Evolutionary conservation across 2,113 vertebrate species (phyloP), one percentile per base, ranked within the genome.

Genomic region (Corythornis madagascariensis): DNA sequence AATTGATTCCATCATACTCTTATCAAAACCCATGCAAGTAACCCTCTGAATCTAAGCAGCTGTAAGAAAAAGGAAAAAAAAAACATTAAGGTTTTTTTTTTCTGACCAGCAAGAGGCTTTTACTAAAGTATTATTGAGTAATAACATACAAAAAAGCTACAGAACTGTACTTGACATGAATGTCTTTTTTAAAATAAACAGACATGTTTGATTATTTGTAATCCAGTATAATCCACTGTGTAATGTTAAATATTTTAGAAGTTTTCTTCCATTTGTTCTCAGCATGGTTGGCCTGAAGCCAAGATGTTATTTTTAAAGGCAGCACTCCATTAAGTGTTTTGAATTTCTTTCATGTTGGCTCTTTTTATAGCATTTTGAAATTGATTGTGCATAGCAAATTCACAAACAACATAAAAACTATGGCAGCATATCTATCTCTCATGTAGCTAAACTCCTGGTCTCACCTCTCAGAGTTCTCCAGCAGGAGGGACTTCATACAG

Each of bases 281-380:
- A 83, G 77, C 26, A 74, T 42, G 64, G 48, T 57, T 93, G 93
- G 85, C 93, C 83, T 70, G 89, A 92, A 96, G 74, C 92, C 94
- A 94, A 79, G 92, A 92, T 89, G 72, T 90, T 83, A 71, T 48
- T 91, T 95, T 96, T 95, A 82, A 92, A 96, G 80, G 57, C 56
- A 90, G 35, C 53, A 65, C 55, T 94, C 55, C 17, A 73, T 28
- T 90, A 84, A 92, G 64, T 69, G 21, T 79, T 96, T 95, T 83
- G 74, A 88, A 92, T 84, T 83, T 70, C 53, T 93, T 97, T 97
- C 95, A 94, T 96, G 87, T 92, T 93, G 64, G 65, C 83, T 96
- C 63, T 94, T 97, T 96, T 94, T 92, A 85, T 85, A 94, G 83
- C 55, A 76, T 89, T 96, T 93, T 97, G 78, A 94, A 96, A 93